Conservation (phyloP, 2,888 invertebrate genomes). For the Linnaemya vulpina region DNA sequence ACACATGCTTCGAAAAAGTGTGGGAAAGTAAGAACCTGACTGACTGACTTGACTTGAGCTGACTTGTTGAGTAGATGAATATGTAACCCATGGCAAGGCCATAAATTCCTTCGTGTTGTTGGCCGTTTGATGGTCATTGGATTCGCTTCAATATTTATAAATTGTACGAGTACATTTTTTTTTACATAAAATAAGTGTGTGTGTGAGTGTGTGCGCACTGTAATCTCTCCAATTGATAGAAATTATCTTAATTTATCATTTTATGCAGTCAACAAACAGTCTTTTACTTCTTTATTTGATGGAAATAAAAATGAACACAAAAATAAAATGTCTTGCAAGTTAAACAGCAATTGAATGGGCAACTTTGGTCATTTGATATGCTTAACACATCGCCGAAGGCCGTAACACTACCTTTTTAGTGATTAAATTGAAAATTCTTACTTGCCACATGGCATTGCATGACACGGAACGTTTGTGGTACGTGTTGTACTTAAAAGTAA, state of each 20-base stretch:
- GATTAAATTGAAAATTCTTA: slow-evolving; percentile 66
- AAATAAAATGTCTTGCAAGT: slow-evolving; percentile 35
- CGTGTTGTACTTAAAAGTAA: slow-evolving; percentile 56
- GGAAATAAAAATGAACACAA: background rate
- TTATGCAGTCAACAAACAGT: slow-evolving; percentile 55
- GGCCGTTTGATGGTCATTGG: slow-evolving; percentile 42
- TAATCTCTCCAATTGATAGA: slow-evolving; percentile 60
- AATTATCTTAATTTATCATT: slow-evolving; percentile 69
- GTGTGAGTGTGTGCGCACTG: background rate
- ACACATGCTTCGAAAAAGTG: slow-evolving; percentile 70
- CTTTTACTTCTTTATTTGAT: background rate
- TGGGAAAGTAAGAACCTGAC: slow-evolving; percentile 75
- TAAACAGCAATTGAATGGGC: slow-evolving; percentile 40
- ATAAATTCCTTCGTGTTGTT: slow-evolving; percentile 69
- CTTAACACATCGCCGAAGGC: slow-evolving; percentile 81
- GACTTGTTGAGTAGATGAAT: slow-evolving; percentile 24
- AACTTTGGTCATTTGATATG: slow-evolving; percentile 75
- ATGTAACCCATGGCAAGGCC: slow-evolving; percentile 70
- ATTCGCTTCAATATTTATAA: slow-evolving; percentile 38
- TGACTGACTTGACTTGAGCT: slow-evolving; percentile 11
- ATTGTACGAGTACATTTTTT: slow-evolving; percentile 16
- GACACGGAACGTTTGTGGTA: slow-evolving; percentile 41
- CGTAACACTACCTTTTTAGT: slow-evolving; percentile 73
- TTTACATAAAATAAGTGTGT: background rate
- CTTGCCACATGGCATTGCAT: slow-evolving; percentile 54